phyloP scores from a whole-genome alignment of 2,888 invertebrate species.

The Lasioglossum figueresi region DNA sequence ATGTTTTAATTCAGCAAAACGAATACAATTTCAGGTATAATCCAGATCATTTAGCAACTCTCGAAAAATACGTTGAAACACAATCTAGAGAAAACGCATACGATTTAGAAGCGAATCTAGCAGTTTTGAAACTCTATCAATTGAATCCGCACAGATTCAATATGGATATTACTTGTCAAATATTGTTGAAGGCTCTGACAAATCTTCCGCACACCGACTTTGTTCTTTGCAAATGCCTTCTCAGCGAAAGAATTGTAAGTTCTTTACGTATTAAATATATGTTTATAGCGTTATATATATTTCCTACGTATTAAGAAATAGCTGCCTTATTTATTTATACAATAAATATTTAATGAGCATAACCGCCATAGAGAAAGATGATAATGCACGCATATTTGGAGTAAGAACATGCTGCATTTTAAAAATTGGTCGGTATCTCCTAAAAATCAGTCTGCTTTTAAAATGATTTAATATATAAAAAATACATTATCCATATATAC shows the following conservation, averaged over 20 bases:
- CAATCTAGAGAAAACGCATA: conserved; percentile 97
- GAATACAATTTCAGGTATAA: conserved; percentile 90
- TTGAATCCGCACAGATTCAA: conserved; percentile 96
- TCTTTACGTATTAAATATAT: conserved; percentile 1
- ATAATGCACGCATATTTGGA: too few species aligned
- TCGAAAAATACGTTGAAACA: conserved; percentile 96
- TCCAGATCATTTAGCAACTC: conserved; percentile 95
- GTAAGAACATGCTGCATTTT: neutral
- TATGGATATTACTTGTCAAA: conserved; percentile 93
- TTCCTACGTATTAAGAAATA: neutral
- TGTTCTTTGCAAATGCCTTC: conserved; percentile 97
- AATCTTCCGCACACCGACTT: conserved; percentile 99
- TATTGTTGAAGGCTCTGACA: conserved; percentile 97
- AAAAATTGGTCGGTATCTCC: neutral
- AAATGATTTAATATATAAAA: conserved; percentile 19
- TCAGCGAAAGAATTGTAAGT: conserved; percentile 90
- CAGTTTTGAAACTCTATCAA: conserved; percentile 98
- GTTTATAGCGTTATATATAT: neutral
- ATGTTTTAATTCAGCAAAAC: conserved; percentile 2
- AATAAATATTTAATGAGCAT: neutral
- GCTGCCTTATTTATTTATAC: neutral
- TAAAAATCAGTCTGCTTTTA: conserved; percentile 4
- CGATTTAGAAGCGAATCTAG: conserved; percentile 98
- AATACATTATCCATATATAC: conserved; percentile 17
- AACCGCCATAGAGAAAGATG: neutral